Evolutionary conservation across 1,140 invertebrate species (phyloP).

Genomic region (Yoshiicerus persimilis): DNA sequence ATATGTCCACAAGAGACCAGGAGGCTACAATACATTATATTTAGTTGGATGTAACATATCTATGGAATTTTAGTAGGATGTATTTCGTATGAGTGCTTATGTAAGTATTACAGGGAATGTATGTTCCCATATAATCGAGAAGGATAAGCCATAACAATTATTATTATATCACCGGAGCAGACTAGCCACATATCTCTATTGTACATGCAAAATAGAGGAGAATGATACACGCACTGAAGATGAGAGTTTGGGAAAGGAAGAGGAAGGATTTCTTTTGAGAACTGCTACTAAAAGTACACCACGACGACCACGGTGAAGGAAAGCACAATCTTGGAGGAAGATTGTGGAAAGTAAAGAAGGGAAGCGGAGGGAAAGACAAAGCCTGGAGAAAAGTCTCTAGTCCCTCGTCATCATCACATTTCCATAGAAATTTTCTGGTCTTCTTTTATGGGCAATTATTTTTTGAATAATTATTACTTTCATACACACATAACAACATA

Average conservation of each 20-base stretch:
- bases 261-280: background rate
- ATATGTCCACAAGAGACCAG: background rate
- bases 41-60: background rate
- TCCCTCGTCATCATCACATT: conserved; percentile 15
- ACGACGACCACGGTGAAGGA: background rate
- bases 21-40: background rate
- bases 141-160: conserved; percentile 1
- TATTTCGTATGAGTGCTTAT: background rate
- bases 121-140: background rate
- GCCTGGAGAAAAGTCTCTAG: conserved; percentile 13
- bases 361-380: conserved; percentile 2
- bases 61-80: background rate
- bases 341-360: background rate
- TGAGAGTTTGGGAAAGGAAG: background rate
- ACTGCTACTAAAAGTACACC: background rate
- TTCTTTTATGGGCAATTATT: conserved; percentile 23
- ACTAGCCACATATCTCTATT: background rate
- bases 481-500: conserved; percentile 20
- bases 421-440: conserved; percentile 17
- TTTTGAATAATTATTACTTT: conserved; percentile 24
- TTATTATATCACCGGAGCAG: background rate
- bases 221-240: background rate
- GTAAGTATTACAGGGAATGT: background rate
- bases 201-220: background rate
- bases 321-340: background rate